These are phyloP conservation scores for Microcebus lehilahytsara DNA, from an alignment of 2,113 vertebrate genomes.

Conservation along the genomic window DNA sequence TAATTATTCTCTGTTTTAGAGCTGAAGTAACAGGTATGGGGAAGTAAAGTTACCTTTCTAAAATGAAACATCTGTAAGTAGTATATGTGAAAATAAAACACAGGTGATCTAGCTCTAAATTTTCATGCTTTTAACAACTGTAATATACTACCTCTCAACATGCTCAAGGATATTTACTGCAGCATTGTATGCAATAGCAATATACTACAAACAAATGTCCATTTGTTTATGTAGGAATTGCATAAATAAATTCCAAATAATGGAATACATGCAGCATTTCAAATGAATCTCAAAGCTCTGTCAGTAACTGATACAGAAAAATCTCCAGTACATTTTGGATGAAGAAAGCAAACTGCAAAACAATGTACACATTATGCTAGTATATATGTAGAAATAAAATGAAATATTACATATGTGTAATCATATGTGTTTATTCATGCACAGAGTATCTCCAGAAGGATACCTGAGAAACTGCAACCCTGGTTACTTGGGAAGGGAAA, in stretches of 20 bases:
- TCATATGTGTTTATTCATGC: background rate
- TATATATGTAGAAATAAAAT: background rate
- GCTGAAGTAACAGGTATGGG: background rate
- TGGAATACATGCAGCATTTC: background rate
- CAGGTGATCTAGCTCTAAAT: background rate
- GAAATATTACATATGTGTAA: background rate
- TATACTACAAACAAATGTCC: background rate
- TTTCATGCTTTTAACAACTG: background rate
- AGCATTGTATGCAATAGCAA: background rate
- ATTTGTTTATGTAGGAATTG: background rate
- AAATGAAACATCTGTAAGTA: background rate
- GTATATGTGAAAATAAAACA: conserved; percentile 27
- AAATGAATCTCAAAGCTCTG: background rate
- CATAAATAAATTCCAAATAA: background rate
- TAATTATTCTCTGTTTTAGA: background rate
- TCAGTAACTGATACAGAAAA: background rate
- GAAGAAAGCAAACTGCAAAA: background rate
- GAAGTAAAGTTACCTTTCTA: background rate
- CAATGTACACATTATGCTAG: background rate
- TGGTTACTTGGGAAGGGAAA: background rate
- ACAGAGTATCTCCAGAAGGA: background rate
- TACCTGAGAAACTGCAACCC: background rate
- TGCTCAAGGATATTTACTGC: background rate
- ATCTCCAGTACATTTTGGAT: background rate
- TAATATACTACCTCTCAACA: background rate